Conservation (phyloP, 2,113 vertebrate genomes). For the Nothocercus julius region DNA sequence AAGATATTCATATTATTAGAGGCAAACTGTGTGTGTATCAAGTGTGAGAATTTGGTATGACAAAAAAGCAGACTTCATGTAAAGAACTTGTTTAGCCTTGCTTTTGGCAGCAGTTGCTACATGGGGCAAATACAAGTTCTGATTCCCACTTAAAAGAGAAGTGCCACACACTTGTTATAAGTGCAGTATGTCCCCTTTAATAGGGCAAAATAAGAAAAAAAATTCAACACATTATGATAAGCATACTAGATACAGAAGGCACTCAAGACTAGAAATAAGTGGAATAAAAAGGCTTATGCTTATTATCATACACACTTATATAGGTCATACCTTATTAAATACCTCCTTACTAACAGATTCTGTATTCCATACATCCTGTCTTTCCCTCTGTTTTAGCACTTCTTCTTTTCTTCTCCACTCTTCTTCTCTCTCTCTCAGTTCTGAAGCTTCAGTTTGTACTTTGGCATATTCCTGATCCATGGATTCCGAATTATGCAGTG, state of each 20-base stretch:
- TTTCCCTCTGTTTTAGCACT: slow-evolving; percentile 81
- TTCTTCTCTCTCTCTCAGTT: slow-evolving; percentile 86
- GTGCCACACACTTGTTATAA: not conserved
- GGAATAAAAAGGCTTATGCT: not conserved
- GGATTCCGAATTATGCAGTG: slow-evolving; percentile 91
- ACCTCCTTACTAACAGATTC: slow-evolving; percentile 86
- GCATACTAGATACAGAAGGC: not conserved
- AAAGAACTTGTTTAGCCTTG: not conserved
- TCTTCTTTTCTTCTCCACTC: slow-evolving; percentile 93
- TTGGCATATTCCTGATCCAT: slow-evolving; percentile 89
- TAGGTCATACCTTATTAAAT: slow-evolving; percentile 88
- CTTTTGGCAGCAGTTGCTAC: not conserved
- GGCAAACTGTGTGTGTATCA: not conserved
- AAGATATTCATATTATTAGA: not conserved
- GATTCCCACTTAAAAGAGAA: not conserved
- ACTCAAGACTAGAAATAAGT: not conserved
- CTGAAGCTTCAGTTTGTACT: slow-evolving; percentile 80
- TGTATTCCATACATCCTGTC: slow-evolving; percentile 79
- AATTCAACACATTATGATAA: not conserved
- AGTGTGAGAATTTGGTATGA: not conserved
- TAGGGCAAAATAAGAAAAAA: not conserved
- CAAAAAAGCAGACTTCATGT: not conserved
- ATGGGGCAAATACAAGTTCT: not conserved
- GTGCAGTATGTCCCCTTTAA: not conserved
- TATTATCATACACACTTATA: not conserved